phyloP scores from a whole-genome alignment of 2,888 invertebrate species.

The Saturnia pavonia region DNA sequence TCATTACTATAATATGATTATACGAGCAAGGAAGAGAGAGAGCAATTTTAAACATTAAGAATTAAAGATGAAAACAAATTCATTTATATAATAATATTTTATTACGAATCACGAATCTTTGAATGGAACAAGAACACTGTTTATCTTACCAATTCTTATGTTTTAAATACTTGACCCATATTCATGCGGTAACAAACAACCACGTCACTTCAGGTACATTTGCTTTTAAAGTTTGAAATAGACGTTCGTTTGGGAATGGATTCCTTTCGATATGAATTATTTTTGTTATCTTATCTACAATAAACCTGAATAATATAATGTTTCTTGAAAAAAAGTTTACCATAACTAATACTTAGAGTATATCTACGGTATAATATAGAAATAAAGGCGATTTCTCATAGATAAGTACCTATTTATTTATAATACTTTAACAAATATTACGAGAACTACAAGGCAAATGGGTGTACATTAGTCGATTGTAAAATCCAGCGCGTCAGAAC shows the following conservation, averaged over 20 bases:
- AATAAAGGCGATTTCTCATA: neutral
- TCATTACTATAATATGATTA: no score
- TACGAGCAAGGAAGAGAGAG: no score
- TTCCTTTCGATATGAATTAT: neutral
- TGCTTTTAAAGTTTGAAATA: constrained; percentile 26
- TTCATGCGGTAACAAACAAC: constrained; percentile 39
- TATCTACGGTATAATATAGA: neutral
- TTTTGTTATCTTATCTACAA: no score
- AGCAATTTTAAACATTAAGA: no score
- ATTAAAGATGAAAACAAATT: neutral
- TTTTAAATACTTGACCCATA: constrained; percentile 46
- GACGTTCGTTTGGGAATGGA: neutral
- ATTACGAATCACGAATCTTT: neutral
- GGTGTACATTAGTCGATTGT: neutral
- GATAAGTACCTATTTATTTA: neutral
- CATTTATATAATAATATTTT: no score
- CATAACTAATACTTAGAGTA: no score
- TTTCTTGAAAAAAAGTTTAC: no score
- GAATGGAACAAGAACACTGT: neutral
- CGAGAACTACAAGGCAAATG: neutral
- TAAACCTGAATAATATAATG: no score
- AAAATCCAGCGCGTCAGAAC: no score
- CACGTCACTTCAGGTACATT: constrained; percentile 19
- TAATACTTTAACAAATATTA: neutral
- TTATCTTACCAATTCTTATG: neutral